Evolutionary conservation across 2,888 invertebrate genomes (phyloP).

Genomic region (Alloscopus bannaensis): DNA sequence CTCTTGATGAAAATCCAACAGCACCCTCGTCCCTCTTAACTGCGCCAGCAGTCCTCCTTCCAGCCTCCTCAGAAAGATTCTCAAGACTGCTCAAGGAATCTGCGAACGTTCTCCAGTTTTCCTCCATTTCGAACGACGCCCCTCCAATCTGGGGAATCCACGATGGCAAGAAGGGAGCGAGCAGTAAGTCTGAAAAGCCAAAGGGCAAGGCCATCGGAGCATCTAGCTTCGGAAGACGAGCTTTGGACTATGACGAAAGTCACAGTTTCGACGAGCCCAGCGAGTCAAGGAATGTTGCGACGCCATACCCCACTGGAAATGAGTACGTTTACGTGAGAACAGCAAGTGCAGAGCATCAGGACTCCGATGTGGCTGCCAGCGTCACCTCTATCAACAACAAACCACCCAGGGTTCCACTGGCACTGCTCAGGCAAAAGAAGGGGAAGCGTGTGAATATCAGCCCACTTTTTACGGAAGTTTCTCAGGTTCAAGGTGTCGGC

Average conservation of each 20-base stretch:
- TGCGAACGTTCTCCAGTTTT: conserved; percentile 70
- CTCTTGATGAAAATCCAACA: conserved; percentile 18
- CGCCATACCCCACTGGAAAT: conserved; percentile 66
- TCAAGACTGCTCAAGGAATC: conserved; percentile 71
- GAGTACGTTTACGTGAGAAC: conserved; percentile 69
- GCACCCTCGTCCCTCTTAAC: conserved; percentile 10
- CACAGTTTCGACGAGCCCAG: conserved; percentile 54
- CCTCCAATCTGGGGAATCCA: conserved; percentile 65
- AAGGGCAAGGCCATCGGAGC: conserved; percentile 20
- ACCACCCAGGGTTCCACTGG: conserved; percentile 69
- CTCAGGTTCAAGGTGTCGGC: conserved; percentile 27
- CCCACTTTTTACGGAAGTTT: conserved; percentile 67
- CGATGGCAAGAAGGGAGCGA: conserved; percentile 53
- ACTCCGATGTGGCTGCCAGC: conserved; percentile 48
- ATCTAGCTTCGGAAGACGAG: conserved; percentile 60
- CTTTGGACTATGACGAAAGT: conserved; percentile 60
- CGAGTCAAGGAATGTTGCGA: conserved; percentile 58
- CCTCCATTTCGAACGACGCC: conserved; percentile 71
- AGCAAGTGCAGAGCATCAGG: conserved; percentile 37
- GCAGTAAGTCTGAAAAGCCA: conserved; percentile 38
- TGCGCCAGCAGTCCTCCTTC: conserved; percentile 48
- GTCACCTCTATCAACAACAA: conserved; percentile 70
- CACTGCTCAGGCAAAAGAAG: conserved; percentile 69
- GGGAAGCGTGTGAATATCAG: conserved; percentile 71
- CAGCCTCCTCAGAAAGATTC: conserved; percentile 63